Evolutionary conservation across 2,797 vertebrate genomes (phyloP), one percentile per base, ranked within the genome.

Genomic region (Phalloptychus januarius): DNA sequence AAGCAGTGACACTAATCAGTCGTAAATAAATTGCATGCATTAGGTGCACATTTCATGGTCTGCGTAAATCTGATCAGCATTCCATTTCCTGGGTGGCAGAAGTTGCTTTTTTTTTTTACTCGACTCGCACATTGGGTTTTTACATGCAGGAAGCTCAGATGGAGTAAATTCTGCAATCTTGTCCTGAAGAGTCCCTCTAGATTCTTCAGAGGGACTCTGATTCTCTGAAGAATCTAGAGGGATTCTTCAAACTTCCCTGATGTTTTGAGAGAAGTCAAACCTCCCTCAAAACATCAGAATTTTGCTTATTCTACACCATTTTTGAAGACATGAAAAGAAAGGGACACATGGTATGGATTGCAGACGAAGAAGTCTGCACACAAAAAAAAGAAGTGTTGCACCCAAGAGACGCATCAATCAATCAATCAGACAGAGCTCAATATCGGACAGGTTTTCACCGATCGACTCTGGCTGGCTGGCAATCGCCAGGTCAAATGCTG

Each of bases 1-100:
- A 81, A 88, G 33, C 80, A 71, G 87, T 78, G 92, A 91, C 93
- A 91, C 93, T 93, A 95, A 94, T 95, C 90, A 93, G 80, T 87
- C 75, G 76, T 75, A 91, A 94, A 93, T 91, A 94, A 89, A 93
- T 87, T 87, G 81, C 79, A 69, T 76, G 82, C 85, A 90, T 93
- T 93, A 92, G 83, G 69, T 81, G 85, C 82, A 87, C 85, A 80
- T 91, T 94, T 92, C 87, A 93, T 81, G 90, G 86, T 93, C 89
- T 81, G 65, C 65, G 87, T 88, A 83, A 82, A 90, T 83, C 83
- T 70, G 70, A 88, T 92, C 69, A 86, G 86, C 87, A 83, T 82
- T 70, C 85, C 45, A 80, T 91, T 92, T 85, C 75, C 83, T 4
- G 7, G 3, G 63, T 48, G 1, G 28, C 77, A 81, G 72, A 72